Base-by-base conservation (phyloP, 1,140 invertebrate species). In the Bombus sylvicola region DNA sequence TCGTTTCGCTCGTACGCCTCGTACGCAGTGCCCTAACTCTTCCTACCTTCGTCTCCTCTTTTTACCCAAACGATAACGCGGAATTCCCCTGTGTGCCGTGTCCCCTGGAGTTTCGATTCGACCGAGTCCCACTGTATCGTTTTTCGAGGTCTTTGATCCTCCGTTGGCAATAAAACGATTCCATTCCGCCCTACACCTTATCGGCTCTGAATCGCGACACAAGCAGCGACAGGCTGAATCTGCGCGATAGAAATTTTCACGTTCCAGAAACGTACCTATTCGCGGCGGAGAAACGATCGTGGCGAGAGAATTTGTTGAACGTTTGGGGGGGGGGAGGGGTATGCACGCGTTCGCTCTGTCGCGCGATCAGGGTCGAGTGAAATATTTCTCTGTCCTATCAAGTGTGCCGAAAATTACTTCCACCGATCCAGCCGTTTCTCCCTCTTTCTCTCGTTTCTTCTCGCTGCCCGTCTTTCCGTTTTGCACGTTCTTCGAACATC, bases 91-190 rank as follows among this genome's bases (percentile, higher is more conserved):
- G 3, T 37, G 39, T 10, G 15, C 28, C 13, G 66, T 28, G 13
- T 59, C 18, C 37, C 10, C 5, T 22, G 28, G 41, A 83, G 66
- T 76, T 76, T 75, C 72, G 22, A 75, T 66, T 64, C 71, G 34
- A 15, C n/a, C 68, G 3, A 28, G 25, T 12, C 10, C 22, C 57
- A 47, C 41, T 25, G 31, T 47, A 82, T 82, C 25, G 81, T 82
- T 82, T 22, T 22, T 28, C 59, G 41, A 10, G 41, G 31, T 83
- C 73, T 76, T 83, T 53, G 81, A 83, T 83, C 59, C 81, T 31
- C 8, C 5, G 41, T 18, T 34, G 81, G 28, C 41, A 39, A 83
- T 83, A 76, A 76, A 83, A 66, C 39, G 34, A 47, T 53, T 76
- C 80, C 47, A 57, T 53, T 39, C 78, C 34, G 25, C 3, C 12